Percentiles rank a stretch among this genome's conserved stretches.
Conservation (phyloP, 2,888 invertebrate genomes). For the Pimpla rufipes region DNA sequence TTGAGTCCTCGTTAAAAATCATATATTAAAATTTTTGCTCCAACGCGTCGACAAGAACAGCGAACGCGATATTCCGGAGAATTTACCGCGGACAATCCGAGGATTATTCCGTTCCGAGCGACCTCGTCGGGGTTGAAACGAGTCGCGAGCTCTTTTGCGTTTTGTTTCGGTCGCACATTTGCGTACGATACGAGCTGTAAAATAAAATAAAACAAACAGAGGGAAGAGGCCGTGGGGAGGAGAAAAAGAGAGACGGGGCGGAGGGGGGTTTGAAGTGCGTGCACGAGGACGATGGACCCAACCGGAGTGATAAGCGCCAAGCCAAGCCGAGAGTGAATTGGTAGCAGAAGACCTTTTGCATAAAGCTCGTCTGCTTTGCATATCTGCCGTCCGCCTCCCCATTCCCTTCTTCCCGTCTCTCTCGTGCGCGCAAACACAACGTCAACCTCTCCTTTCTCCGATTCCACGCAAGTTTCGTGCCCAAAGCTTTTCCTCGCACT, state of each 20-base stretch:
- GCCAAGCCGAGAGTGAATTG: slow-evolving; percentile 78
- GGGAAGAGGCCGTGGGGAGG: slow-evolving; percentile 24
- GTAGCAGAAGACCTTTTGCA: slow-evolving; percentile 79
- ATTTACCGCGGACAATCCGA: slow-evolving; percentile 50
- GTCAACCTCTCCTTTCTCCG: slow-evolving; percentile 44
- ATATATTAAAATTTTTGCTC: slow-evolving; percentile 38
- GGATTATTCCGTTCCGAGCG: slow-evolving; percentile 52
- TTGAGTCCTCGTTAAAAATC: slow-evolving; percentile 18
- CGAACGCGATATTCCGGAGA: slow-evolving; percentile 46
- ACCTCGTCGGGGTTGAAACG: slow-evolving; percentile 18
- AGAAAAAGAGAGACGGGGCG: slow-evolving; percentile 33
- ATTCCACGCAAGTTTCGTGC: slow-evolving; percentile 55
- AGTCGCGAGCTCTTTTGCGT: background rate
- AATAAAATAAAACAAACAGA: slow-evolving; percentile 58
- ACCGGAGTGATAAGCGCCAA: slow-evolving; percentile 68
- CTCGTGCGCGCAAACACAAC: slow-evolving; percentile 24
- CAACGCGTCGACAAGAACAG: slow-evolving; percentile 51
- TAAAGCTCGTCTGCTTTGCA: slow-evolving; percentile 79
- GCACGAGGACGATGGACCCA: slow-evolving; percentile 54
- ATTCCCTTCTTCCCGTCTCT: slow-evolving; percentile 42
- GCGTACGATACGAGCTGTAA: slow-evolving; percentile 66
- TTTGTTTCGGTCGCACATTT: slow-evolving; percentile 51
- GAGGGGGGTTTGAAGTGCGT: slow-evolving; percentile 52
- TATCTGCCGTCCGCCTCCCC: slow-evolving; percentile 74
- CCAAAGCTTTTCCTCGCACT: slow-evolving; percentile 47